A percentile compares a stretch with the other conserved stretches of the same genome.
Evolutionary conservation across 2,797 vertebrate species (phyloP).

Genomic region (Babyrousa celebensis): DNA sequence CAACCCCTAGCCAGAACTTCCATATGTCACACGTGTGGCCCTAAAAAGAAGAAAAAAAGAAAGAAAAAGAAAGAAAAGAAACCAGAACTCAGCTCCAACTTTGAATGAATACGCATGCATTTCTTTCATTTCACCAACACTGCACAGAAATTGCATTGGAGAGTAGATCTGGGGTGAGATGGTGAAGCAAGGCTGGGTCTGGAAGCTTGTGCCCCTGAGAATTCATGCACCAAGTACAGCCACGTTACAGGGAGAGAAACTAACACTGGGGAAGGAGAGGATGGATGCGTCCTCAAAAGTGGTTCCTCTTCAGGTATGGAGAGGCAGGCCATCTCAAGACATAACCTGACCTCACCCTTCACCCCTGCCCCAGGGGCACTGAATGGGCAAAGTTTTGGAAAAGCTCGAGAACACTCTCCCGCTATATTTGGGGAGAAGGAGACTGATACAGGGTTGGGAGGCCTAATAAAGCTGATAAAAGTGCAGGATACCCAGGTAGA

Average conservation of each 20-base stretch:
- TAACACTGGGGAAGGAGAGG: not conserved
- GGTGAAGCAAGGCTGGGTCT: not conserved
- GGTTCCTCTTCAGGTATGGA: not conserved
- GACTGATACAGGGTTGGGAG: not conserved
- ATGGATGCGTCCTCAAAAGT: not conserved
- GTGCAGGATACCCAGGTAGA: no score
- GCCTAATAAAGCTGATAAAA: not conserved
- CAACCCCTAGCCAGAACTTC: no score
- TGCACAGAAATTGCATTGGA: not conserved
- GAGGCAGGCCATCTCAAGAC: not conserved
- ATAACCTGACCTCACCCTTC: not conserved
- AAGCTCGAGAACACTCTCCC: not conserved
- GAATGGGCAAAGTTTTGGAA: not conserved
- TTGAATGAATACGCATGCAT: not conserved
- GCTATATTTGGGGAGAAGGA: not conserved
- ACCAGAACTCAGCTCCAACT: not conserved
- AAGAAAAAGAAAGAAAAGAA: no score
- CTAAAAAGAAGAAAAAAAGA: no score
- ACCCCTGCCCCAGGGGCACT: not conserved
- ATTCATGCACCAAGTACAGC: fast-evolving
- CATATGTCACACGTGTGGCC: no score
- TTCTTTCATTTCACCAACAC: not conserved
- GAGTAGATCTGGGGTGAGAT: not conserved
- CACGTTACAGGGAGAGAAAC: fast-evolving
- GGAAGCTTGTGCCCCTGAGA: not conserved